phyloP scores from a whole-genome alignment of 2,113 vertebrate species.

The Nyctibius bracteatus region DNA sequence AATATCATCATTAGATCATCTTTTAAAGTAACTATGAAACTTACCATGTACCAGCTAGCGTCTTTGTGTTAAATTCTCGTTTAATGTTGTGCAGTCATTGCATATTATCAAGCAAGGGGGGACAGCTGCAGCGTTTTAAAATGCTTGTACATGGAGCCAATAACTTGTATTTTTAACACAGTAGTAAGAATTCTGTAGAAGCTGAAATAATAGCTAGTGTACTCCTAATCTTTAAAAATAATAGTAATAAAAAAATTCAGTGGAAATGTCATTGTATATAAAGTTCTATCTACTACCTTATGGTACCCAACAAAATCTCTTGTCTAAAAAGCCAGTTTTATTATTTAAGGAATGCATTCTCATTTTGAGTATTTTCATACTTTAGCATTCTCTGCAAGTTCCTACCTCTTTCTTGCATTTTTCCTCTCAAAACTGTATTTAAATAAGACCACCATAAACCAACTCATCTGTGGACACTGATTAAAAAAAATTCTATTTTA shows the following conservation, averaged over 20 bases:
- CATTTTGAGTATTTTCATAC: background rate
- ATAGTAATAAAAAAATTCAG: background rate
- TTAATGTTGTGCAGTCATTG: background rate
- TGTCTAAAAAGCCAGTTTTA: background rate
- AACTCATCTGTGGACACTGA: background rate
- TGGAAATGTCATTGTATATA: background rate
- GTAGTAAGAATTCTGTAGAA: background rate
- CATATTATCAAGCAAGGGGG: background rate
- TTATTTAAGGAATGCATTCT: background rate
- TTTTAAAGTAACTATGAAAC: background rate
- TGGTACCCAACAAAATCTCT: background rate
- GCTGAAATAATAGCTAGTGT: background rate
- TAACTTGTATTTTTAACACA: background rate
- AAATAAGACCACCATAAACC: background rate
- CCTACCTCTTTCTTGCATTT: background rate
- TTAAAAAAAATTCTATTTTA: background rate
- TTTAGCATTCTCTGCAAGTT: background rate
- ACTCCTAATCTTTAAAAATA: background rate
- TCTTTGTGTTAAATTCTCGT: background rate
- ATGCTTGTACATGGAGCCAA: background rate
- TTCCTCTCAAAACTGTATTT: background rate
- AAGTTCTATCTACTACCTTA: background rate
- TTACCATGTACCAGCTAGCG: background rate
- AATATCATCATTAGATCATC: background rate
- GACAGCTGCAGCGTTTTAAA: background rate